Percentiles rank a stretch among this genome's conserved stretches.
Conservation (phyloP, 1,140 invertebrate genomes). For the Drosophila sucinea region DNA sequence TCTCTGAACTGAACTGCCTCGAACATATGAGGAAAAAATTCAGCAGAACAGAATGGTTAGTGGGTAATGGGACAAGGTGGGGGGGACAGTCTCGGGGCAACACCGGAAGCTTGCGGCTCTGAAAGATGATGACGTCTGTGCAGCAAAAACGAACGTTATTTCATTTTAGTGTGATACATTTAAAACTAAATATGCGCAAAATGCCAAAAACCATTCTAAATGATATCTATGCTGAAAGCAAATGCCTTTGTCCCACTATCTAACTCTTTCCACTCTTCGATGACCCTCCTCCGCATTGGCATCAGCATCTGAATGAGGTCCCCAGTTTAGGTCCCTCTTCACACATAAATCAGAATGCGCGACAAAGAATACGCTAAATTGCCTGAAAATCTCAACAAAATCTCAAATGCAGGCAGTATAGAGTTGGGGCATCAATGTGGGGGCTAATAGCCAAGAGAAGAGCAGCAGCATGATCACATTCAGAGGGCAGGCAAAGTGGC, state of each 20-base stretch:
- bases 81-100: neutral
- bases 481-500: slow-evolving; percentile 53
- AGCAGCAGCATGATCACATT: neutral
- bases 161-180: slow-evolving; percentile 56
- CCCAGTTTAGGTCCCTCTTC: slow-evolving; percentile 4
- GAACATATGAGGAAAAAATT: neutral
- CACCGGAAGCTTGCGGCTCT: slow-evolving; percentile 67
- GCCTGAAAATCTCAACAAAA: slow-evolving; percentile 27
- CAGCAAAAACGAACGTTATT: slow-evolving; percentile 36
- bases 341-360: slow-evolving; percentile 67
- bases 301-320: too few relatives aligned
- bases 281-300: too few relatives aligned
- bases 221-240: slow-evolving; percentile 31
- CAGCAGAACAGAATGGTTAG: neutral
- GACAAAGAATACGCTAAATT: slow-evolving; percentile 63
- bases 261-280: too few relatives aligned
- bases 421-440: slow-evolving; percentile 24
- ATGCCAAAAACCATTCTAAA: slow-evolving; percentile 56
- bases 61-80: neutral
- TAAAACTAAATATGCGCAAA: slow-evolving; percentile 70
- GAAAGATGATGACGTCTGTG: slow-evolving; percentile 63
- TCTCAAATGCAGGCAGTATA: slow-evolving; percentile 21
- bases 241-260: slow-evolving; percentile 19
- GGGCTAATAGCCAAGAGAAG: slow-evolving; percentile 44
- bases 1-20: neutral